Base-by-base conservation (phyloP, 1,140 invertebrate species). In the Eurosta solidaginis region DNA sequence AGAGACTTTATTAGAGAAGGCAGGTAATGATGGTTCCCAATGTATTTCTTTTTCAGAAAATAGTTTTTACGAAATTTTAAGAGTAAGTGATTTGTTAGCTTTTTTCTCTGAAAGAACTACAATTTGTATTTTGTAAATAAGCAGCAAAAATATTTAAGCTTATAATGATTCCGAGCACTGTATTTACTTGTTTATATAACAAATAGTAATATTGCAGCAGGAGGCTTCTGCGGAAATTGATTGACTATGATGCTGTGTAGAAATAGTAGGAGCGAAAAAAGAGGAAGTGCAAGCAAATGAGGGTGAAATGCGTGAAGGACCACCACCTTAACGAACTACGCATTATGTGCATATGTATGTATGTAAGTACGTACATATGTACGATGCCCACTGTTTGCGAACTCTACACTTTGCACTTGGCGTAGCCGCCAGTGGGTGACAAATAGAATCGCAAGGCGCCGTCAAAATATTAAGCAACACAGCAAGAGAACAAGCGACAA, bases 381-480 rank as follows among this genome's bases (percentile, higher is more conserved):
- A 63, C 3, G 10, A 59, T 59, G 33, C 1, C 7, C 22, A 20
- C 12, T 14, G 2, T 68, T 29, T 68, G 59, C 29, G 9, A 36
- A 68, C 20, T 20, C 40, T 68, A 33, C 59, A 68, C 59, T 68
- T 68, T 68, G 59, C 27, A 68, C 59, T 68, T n/a, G n/a, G 0
- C 7, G 59, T 20, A 1, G 33, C n/a, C 59, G 14, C 3, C n/a
- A 68, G 59, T 68, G 59, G 59, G 59, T 40, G 59, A 33, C 17
- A 40, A 42, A 9, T 20, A 20, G 40, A 33, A 40, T 17, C 59
- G 59, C 33, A 68, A 20, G 36, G 33, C 59, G 59, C 1, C 59
- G 59, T 36, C 59, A 36, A 29, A 20, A 40, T 9, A 33, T 33
- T 10, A 68, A 68, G 17, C 59, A 68, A 68, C 29, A 68, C 36